A percentile compares a stretch with the other conserved stretches of the same genome.
Evolutionary conservation across 2,888 invertebrate species (phyloP).

Genomic region (Nycteola revayana): DNA sequence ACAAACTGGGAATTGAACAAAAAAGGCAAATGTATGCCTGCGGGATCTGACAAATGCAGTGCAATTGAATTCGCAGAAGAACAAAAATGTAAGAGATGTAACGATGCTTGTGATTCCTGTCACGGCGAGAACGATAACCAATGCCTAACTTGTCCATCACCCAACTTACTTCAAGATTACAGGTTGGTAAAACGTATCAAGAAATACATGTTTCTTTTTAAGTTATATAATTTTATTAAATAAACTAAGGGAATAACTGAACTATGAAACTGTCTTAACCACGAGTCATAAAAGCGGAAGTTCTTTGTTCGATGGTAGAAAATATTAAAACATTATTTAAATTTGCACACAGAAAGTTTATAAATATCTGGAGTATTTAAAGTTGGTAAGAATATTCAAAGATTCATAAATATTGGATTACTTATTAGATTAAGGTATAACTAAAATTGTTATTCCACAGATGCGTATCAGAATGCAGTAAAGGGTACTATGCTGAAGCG

Average conservation of each 20-base stretch:
- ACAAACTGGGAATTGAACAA: slow-evolving; percentile 88
- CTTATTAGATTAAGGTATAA: too few species aligned
- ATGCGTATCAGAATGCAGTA: slow-evolving; percentile 89
- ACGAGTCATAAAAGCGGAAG: slow-evolving; percentile 6
- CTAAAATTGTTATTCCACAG: too few species aligned
- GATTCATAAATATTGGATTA: too few species aligned
- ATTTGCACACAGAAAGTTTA: slow-evolving; percentile 34
- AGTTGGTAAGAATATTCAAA: too few species aligned
- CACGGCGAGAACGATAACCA: slow-evolving; percentile 87
- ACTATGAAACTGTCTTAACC: slow-evolving; percentile 5
- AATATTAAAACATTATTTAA: slow-evolving; percentile 25
- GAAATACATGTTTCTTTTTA: too few species aligned
- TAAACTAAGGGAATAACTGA: background rate
- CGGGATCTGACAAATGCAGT: slow-evolving; percentile 86
- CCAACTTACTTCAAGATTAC: slow-evolving; percentile 86
- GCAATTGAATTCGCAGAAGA: slow-evolving; percentile 84
- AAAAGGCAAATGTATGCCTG: slow-evolving; percentile 88
- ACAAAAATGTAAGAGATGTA: slow-evolving; percentile 87
- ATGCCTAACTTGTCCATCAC: slow-evolving; percentile 88
- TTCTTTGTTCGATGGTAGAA: slow-evolving; percentile 7
- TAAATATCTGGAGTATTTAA: too few species aligned
- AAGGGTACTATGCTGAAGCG: slow-evolving; percentile 87
- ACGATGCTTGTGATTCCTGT: slow-evolving; percentile 91
- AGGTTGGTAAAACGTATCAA: slow-evolving; percentile 42
- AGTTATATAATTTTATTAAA: too few species aligned